Conservation (phyloP, 2,888 invertebrate genomes). For the Xestia c-nigrum region DNA sequence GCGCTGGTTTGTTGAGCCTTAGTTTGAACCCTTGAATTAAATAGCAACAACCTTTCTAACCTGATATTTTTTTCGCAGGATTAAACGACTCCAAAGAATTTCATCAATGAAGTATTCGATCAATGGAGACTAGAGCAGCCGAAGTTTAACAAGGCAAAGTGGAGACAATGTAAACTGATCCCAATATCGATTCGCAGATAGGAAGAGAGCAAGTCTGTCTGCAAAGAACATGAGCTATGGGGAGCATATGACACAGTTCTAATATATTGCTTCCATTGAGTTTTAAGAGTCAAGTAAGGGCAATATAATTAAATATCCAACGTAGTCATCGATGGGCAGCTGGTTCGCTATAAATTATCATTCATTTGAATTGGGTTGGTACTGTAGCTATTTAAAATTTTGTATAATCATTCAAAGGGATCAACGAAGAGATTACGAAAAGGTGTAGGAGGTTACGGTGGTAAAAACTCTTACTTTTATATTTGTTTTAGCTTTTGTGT, state of each 20-base stretch:
- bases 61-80: background rate
- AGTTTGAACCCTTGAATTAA: background rate
- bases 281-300: conserved; percentile 2
- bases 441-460: background rate
- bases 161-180: background rate
- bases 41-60: background rate
- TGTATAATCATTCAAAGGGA: background rate
- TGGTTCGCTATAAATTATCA: background rate
- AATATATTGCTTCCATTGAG: background rate
- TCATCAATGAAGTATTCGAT: background rate
- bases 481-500: background rate
- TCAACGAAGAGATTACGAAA: background rate
- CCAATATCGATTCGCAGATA: no score
- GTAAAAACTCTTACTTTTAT: background rate
- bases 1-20: background rate
- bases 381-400: background rate
- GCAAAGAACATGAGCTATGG: background rate
- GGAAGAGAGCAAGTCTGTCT: background rate
- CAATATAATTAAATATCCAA: conserved; percentile 7
- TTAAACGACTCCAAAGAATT: background rate
- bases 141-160: background rate
- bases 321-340: background rate
- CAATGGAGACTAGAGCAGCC: background rate
- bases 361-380: background rate
- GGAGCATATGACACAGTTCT: background rate